phyloP scores from a whole-genome alignment of 2,113 vertebrate species.

The Takifugu flavidus region DNA sequence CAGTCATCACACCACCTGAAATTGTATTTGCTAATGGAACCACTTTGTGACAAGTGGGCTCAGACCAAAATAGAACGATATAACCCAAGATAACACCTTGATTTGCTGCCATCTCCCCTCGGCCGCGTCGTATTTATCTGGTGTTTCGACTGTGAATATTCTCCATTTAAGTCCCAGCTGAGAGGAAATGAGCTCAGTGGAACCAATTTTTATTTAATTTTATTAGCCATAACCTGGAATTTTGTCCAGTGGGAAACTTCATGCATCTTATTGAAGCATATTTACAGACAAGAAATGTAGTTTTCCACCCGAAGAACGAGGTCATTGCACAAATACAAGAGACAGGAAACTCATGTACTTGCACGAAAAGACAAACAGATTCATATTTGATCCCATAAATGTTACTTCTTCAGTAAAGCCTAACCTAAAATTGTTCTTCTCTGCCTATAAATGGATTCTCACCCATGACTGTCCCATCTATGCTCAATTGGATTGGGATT shows the following conservation, averaged over 20 bases:
- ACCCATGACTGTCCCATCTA: no score
- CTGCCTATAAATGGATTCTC: no score
- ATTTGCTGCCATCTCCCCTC: slow-evolving; percentile 44
- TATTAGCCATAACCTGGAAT: slow-evolving; percentile 4
- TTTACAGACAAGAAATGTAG: neutral
- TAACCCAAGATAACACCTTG: slow-evolving; percentile 54
- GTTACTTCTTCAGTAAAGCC: no score
- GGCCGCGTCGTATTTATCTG: slow-evolving; percentile 41
- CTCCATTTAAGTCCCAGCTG: slow-evolving; percentile 20
- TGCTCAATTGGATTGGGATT: no score
- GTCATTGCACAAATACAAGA: no score
- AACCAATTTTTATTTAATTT: slow-evolving; percentile 4
- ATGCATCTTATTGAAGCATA: neutral
- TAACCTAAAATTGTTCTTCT: no score
- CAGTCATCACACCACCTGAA: slow-evolving; percentile 59
- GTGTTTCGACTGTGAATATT: slow-evolving; percentile 20
- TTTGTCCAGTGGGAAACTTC: slow-evolving; percentile 1
- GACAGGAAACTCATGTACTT: no score
- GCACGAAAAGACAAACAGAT: neutral
- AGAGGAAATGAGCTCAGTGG: slow-evolving; percentile 10
- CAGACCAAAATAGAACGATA: slow-evolving; percentile 47
- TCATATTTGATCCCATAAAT: neutral
- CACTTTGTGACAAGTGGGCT: slow-evolving; percentile 49
- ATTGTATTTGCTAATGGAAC: slow-evolving; percentile 66
- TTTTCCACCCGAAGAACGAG: neutral